phyloP scores from a whole-genome alignment of 1,140 invertebrate species.

The Oreohelix idahoensis region DNA sequence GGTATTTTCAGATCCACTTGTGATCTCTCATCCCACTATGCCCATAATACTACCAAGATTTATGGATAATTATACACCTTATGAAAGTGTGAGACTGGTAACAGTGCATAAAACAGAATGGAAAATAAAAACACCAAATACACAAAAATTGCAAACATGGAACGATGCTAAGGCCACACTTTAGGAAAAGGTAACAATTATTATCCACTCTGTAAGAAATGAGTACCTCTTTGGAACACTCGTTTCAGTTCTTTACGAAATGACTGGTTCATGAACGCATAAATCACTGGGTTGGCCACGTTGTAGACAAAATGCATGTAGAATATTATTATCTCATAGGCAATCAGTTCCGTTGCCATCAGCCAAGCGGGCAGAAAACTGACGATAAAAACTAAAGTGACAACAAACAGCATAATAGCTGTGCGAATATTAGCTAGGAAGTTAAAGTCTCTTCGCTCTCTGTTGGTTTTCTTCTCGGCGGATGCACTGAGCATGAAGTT shows the following conservation, averaged over 20 bases:
- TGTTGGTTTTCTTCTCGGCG: slow-evolving; percentile 42
- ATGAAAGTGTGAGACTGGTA: too few species aligned
- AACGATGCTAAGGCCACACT: too few species aligned
- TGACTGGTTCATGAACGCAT: slow-evolving; percentile 70
- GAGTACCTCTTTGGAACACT: slow-evolving; percentile 55
- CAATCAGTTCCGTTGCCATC: slow-evolving; percentile 61
- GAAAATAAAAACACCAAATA: too few species aligned
- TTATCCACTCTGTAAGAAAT: slow-evolving; percentile 29
- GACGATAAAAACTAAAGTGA: slow-evolving; percentile 69
- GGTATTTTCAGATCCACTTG: too few species aligned
- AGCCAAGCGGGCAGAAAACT: slow-evolving; percentile 69
- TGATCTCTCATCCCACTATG: too few species aligned
- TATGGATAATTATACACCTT: too few species aligned
- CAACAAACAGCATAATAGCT: slow-evolving; percentile 68
- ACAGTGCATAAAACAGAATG: too few species aligned
- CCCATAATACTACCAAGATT: too few species aligned
- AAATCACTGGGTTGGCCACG: slow-evolving; percentile 71
- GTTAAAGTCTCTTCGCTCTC: slow-evolving; percentile 47
- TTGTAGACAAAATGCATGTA: slow-evolving; percentile 71
- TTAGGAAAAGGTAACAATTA: too few species aligned
- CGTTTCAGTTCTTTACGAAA: slow-evolving; percentile 68
- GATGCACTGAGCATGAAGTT: not conserved
- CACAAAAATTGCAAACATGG: too few species aligned
- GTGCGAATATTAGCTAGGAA: slow-evolving; percentile 68
- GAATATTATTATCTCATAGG: slow-evolving; percentile 61